Conservation (phyloP, 2,888 invertebrate genomes). For the Polyploca ridens region DNA sequence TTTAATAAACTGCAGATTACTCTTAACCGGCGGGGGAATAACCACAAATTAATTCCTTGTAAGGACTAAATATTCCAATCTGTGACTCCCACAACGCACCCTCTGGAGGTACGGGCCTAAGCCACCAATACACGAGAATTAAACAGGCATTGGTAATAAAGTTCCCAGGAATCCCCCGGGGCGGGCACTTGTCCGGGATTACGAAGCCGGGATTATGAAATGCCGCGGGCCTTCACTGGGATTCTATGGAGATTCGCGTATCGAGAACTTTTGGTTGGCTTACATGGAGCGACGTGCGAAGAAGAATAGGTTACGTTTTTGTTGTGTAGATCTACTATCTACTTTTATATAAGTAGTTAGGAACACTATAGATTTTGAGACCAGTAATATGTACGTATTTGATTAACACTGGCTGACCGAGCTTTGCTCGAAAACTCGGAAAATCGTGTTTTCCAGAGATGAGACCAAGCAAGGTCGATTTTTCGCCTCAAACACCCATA, state of each 20-base stretch:
- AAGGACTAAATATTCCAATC: conserved; percentile 59
- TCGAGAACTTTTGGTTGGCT: conserved; percentile 37
- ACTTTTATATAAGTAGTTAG: no score
- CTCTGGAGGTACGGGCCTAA: conserved; percentile 29
- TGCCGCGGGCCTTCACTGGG: conserved; percentile 41
- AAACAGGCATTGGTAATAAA: conserved; percentile 60
- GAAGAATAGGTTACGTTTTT: no score
- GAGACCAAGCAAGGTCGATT: no score
- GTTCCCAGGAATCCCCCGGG: conserved; percentile 73
- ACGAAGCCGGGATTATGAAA: conserved; percentile 50
- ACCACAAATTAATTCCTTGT: conserved; percentile 72
- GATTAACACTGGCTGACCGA: no score
- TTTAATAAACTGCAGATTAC: conserved; percentile 61
- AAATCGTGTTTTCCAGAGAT: no score
- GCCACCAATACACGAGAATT: conserved; percentile 57
- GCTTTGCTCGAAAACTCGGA: no score
- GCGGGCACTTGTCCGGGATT: conserved; percentile 77
- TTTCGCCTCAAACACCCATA: no score
- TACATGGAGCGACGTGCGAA: conserved; percentile 45
- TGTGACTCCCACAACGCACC: conserved; percentile 26
- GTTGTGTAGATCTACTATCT: no score
- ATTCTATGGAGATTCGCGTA: conserved; percentile 23
- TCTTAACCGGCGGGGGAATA: conserved; percentile 40
- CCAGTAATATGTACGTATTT: no score
- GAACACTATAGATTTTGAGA: no score